Percentiles rank a stretch among this genome's conserved stretches.
Evolutionary conservation across 1,140 invertebrate genomes (phyloP).

Genomic region (Leptestheria dahalacensis): DNA sequence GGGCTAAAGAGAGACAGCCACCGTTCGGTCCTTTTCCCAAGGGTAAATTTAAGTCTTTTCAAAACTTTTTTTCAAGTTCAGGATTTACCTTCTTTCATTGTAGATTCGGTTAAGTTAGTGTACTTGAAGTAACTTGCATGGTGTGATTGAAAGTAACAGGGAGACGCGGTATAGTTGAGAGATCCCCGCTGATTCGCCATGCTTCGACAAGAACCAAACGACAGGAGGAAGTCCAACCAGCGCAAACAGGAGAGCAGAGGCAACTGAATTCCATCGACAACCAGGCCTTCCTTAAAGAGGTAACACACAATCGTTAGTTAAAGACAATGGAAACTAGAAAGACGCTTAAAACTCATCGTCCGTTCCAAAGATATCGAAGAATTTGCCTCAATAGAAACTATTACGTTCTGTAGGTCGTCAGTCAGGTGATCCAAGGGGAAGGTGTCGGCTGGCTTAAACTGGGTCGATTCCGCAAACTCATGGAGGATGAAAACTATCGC

Average conservation of each 20-base stretch:
- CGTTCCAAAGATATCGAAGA: too few species aligned
- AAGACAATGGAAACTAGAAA: not conserved
- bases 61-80: too few species aligned
- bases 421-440: slow-evolving; percentile 83
- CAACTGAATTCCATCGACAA: slow-evolving; percentile 65
- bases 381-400: too few species aligned
- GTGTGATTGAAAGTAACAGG: too few species aligned
- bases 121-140: too few species aligned
- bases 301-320: slow-evolving; percentile 28
- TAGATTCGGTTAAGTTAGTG: too few species aligned
- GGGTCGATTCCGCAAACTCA: slow-evolving; percentile 83
- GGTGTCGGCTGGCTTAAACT: slow-evolving; percentile 94
- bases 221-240: slow-evolving; percentile 46
- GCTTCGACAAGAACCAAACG: slow-evolving; percentile 28
- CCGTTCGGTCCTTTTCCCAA: slow-evolving; percentile 32
- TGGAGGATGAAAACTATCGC: slow-evolving; percentile 98
- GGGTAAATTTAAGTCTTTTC: slow-evolving; percentile 38
- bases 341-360: not conserved
- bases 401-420: slow-evolving; percentile 49
- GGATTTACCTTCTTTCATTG: too few species aligned
- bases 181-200: slow-evolving; percentile 79
- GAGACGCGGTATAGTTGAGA: slow-evolving; percentile 69
- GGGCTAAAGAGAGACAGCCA: slow-evolving; percentile 39
- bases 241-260: slow-evolving; percentile 43
- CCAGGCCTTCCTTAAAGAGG: slow-evolving; percentile 72